Base-by-base conservation (phyloP, 2,888 invertebrate species). In the Aphodius granarius region DNA sequence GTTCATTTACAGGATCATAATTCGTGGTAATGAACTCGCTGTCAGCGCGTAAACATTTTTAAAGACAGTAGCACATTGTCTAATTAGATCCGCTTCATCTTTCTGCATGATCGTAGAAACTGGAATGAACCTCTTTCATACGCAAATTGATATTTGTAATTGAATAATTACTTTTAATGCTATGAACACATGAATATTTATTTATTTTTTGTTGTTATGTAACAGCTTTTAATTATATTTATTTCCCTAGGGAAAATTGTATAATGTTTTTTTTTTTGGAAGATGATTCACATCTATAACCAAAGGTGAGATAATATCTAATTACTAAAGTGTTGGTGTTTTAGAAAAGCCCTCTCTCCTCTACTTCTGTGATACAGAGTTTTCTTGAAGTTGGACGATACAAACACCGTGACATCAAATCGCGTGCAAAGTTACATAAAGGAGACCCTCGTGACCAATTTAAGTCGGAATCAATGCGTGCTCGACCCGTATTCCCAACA, bases 401-500 rank as follows among this genome's bases (percentile, higher is more conserved):
- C 43, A 43, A 43, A 43, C 43, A 43, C 13, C 43, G 43, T 43
- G 43, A 43, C 43, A 43, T 43, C 43, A 13, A 43, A 13, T 43
- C 43, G 43, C 43, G 43, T 43, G 43, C 43, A 43, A 43, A 43
- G 43, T 43, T 43, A 43, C 43, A 43, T 43, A 43, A 43, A 43
- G 43, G 13, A 43, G 43, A 13, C 43, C 21, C 22, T 68, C 68
- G 68, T 68, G 68, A 68, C 68, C n/a, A 68, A 19, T 68, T 68
- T 68, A 68, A 68, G 68, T 68, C 22, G 22, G 21, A 68, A 68
- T 68, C 68, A 22, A 68, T 68, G 68, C 68, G 68, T 68, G 68
- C 22, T 20, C 68, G 21, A 21, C 22, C 15, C 68, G 21, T 21
- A 68, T 20, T 20, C 21, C 68, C 20, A 68, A 68, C 22, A 20